These are phyloP conservation scores for Leucophenga varia DNA, from an alignment of 1,140 invertebrate species.

Conservation along the genomic window DNA sequence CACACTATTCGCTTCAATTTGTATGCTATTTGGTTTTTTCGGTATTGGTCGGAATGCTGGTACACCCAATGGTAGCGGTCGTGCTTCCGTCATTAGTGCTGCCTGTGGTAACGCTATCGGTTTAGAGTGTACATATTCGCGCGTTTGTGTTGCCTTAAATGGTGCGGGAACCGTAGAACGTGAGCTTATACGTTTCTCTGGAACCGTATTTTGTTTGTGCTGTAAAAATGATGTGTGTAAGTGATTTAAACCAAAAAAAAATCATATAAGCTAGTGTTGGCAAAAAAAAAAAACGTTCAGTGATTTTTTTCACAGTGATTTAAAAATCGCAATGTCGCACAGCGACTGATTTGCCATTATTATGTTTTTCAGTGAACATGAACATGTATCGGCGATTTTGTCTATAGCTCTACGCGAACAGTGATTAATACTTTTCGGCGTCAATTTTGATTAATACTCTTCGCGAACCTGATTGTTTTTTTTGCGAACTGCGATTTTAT, in stretches of 20 bases:
- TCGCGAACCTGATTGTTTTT: not conserved
- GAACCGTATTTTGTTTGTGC: conserved; percentile 20
- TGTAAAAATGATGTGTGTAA: not conserved
- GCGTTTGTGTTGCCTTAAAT: conserved; percentile 17
- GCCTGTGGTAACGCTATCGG: conserved; percentile 9
- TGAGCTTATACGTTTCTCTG: conserved; percentile 39
- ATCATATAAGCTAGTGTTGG: not conserved
- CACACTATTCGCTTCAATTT: not conserved
- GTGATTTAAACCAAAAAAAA: not conserved
- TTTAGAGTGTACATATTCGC: too few species aligned
- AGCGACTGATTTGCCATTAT: too few species aligned
- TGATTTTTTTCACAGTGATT: too few species aligned
- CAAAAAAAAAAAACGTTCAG: too few species aligned
- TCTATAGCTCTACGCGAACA: too few species aligned
- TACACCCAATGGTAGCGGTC: conserved; percentile 61
- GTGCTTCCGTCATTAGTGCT: conserved; percentile 58
- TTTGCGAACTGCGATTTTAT: too few species aligned
- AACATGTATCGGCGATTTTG: too few species aligned
- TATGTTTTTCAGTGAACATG: too few species aligned
- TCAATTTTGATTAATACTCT: too few species aligned
- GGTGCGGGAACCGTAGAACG: conserved; percentile 33
- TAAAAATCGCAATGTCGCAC: too few species aligned
- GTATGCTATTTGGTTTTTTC: conserved; percentile 54
- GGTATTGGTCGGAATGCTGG: conserved; percentile 78
- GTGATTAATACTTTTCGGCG: too few species aligned